phyloP scores from a whole-genome alignment of 2,113 vertebrate species.

The Vidua macroura region DNA sequence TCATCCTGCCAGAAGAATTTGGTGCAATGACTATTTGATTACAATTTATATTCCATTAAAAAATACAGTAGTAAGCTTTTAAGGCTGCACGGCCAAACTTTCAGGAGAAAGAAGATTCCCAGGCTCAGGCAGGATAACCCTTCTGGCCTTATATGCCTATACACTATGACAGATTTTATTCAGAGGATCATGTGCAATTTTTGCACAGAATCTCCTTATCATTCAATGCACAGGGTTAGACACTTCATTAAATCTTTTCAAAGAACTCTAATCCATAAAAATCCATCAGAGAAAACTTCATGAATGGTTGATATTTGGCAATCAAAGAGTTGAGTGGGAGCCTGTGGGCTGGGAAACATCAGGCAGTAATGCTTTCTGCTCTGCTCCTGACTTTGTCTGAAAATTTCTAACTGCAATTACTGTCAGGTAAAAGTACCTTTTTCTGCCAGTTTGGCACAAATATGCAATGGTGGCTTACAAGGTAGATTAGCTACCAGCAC shows the following conservation, averaged over 20 bases:
- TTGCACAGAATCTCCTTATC: background rate
- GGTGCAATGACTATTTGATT: background rate
- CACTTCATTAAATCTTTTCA: background rate
- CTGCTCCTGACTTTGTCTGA: background rate
- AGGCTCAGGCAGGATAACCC: background rate
- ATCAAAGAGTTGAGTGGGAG: background rate
- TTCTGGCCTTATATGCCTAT: background rate
- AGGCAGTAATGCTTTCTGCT: background rate
- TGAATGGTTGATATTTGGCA: background rate
- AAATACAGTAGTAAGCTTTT: background rate
- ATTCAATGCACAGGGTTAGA: background rate
- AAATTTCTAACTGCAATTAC: background rate
- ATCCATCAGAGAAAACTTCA: background rate
- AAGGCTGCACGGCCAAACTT: background rate
- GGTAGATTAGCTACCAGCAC: background rate
- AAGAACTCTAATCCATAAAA: constrained; percentile 2
- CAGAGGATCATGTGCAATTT: background rate
- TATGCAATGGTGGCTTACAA: background rate
- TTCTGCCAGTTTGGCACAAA: background rate
- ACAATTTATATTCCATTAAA: background rate
- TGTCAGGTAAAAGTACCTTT: background rate
- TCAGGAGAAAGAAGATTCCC: background rate
- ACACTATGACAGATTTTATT: background rate
- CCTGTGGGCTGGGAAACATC: background rate
- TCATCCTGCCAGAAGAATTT: background rate